Percentiles rank a stretch among this genome's conserved stretches.
Conservation (phyloP, 2,113 vertebrate genomes). For the Lepidothrix coronata region DNA sequence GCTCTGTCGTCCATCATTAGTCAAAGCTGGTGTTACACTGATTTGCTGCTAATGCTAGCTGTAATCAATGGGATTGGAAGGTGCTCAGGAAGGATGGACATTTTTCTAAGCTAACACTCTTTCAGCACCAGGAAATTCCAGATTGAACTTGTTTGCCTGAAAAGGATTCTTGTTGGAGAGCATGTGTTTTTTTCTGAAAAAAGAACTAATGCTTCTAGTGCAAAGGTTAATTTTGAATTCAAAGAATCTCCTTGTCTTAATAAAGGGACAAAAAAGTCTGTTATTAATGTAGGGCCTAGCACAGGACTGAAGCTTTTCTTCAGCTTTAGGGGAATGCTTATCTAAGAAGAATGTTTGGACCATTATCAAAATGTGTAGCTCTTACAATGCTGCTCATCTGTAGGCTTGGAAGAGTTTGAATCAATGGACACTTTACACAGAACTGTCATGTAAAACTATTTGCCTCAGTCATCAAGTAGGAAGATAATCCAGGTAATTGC, state of each 20-base stretch:
- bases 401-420: not conserved
- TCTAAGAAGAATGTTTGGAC: not conserved
- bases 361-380: not conserved
- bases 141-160: slow-evolving; percentile 44
- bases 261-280: not conserved
- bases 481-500: not conserved
- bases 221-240: slow-evolving; percentile 50
- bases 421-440: not conserved
- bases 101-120: slow-evolving; percentile 37
- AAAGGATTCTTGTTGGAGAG: slow-evolving; percentile 49
- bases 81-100: slow-evolving; percentile 34
- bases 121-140: slow-evolving; percentile 46
- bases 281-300: not conserved
- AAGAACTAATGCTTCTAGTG: slow-evolving; percentile 42
- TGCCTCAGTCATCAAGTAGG: not conserved
- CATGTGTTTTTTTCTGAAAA: not conserved
- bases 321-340: not conserved
- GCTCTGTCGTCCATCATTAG: not conserved
- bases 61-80: slow-evolving; percentile 36
- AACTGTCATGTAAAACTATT: not conserved
- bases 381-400: not conserved
- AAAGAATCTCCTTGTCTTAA: not conserved
- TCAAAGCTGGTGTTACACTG: slow-evolving; percentile 6
- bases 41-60: slow-evolving; percentile 4
- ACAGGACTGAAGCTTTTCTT: not conserved